Conservation (phyloP, 2,797 vertebrate genomes). For the Rhodeus uyekii region DNA sequence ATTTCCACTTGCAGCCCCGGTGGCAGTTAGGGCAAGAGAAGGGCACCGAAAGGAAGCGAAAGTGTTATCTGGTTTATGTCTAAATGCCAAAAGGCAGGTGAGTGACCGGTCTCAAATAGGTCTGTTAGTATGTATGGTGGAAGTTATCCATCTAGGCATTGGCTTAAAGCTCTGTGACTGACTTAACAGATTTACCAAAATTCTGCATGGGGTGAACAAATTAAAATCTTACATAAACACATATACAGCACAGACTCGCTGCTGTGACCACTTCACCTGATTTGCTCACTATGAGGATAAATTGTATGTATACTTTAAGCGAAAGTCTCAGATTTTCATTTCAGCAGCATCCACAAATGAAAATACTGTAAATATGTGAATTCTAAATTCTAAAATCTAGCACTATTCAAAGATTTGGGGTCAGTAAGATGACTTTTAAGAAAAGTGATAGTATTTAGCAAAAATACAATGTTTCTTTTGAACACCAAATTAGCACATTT, state of each 20-base stretch:
- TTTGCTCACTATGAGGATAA: not conserved
- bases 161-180: not conserved
- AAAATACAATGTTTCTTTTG: not conserved
- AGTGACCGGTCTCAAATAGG: slow-evolving; percentile 34
- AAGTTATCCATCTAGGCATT: not conserved
- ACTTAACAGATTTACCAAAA: slow-evolving; percentile 3
- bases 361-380: not conserved
- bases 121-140: not conserved
- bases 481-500: not conserved
- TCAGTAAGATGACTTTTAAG: not conserved
- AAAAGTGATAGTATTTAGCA: not conserved
- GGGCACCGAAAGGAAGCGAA: slow-evolving; percentile 68
- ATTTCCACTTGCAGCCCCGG: slow-evolving; percentile 47
- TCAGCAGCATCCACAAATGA: not conserved
- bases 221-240: not conserved
- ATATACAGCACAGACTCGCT: not conserved
- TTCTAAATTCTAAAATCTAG: not conserved
- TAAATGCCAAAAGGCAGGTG: slow-evolving; percentile 24
- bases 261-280: not conserved
- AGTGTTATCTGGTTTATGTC: slow-evolving; percentile 67
- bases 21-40: slow-evolving; percentile 68
- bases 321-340: not conserved
- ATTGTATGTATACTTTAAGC: not conserved
- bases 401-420: not conserved
- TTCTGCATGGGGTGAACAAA: not conserved